Percentiles rank a stretch among this genome's conserved stretches.
Conservation (phyloP, 2,888 invertebrate species). For the Scaptomyza flava region DNA sequence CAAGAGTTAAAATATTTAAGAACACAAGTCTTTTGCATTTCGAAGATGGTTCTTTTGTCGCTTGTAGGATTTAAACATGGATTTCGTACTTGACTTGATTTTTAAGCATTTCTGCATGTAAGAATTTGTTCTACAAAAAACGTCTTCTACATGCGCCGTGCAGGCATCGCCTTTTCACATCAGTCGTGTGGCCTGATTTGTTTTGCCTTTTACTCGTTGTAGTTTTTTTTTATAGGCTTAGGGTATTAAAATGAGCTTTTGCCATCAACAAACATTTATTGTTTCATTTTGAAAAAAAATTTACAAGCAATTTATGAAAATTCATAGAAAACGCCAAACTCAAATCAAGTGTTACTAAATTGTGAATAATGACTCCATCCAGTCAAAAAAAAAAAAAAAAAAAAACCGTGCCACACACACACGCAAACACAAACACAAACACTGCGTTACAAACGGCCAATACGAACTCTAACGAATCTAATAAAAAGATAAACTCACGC, state of each 20-base stretch:
- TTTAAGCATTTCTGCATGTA: no score
- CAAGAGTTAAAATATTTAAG: no score
- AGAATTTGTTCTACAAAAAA: no score
- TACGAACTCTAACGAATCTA: constrained; percentile 77
- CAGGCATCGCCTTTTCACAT: no score
- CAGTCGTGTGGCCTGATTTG: no score
- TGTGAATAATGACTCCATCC: constrained; percentile 77
- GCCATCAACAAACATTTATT: constrained; percentile 15
- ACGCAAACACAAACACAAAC: constrained; percentile 20
- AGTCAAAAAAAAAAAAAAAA: constrained; percentile 19
- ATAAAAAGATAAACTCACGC: constrained; percentile 79
- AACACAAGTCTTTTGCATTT: no score
- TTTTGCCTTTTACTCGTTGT: no score
- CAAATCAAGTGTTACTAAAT: constrained; percentile 80
- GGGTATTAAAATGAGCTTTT: constrained; percentile 7
- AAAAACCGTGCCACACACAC: constrained; percentile 12
- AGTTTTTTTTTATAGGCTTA: no score
- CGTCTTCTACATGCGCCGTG: no score
- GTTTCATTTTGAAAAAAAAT: background rate
- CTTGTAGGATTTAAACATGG: no score
- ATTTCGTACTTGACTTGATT: no score
- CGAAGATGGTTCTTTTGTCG: no score
- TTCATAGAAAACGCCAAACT: constrained; percentile 70
- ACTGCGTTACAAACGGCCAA: constrained; percentile 62
- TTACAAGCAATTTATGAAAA: constrained; percentile 62